Percentiles rank a stretch among this genome's conserved stretches.
phyloP scores from a whole-genome alignment of 1,140 invertebrate species.

The Delia radicum region DNA sequence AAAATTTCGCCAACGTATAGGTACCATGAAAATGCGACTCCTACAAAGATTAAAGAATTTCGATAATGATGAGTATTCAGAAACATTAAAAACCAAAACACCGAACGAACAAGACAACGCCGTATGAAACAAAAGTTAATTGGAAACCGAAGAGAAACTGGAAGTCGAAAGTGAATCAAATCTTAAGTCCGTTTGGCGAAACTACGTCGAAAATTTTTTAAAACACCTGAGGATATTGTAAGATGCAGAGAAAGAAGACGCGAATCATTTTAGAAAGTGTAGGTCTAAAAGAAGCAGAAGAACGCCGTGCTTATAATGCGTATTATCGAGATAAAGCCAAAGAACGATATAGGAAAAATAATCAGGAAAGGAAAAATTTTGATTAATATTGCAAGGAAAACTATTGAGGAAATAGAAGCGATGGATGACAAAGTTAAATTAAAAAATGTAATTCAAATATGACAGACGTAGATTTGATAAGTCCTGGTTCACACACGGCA shows the following conservation, averaged over 20 bases:
- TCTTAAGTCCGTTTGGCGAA: neutral
- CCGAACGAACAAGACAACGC: neutral
- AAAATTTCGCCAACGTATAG: neutral
- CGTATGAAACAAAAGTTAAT: neutral
- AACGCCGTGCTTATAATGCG: neutral
- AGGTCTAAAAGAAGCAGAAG: neutral
- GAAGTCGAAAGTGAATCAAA: neutral
- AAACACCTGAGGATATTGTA: neutral
- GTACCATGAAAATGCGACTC: neutral
- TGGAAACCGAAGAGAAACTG: neutral
- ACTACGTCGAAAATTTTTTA: neutral
- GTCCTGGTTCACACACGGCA: no score
- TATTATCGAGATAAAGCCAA: neutral
- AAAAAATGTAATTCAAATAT: no score
- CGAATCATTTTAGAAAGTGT: neutral
- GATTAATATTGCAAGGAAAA: no score
- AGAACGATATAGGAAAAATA: neutral
- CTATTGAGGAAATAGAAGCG: no score
- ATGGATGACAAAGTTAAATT: no score
- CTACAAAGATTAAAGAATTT: neutral
- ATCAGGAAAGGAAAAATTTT: neutral
- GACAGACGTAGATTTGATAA: no score
- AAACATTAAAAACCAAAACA: neutral
- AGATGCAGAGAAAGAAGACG: neutral
- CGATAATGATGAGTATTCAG: neutral